Evolutionary conservation across 2,113 vertebrate species (phyloP).

Genomic region (Podocnemis expansa): DNA sequence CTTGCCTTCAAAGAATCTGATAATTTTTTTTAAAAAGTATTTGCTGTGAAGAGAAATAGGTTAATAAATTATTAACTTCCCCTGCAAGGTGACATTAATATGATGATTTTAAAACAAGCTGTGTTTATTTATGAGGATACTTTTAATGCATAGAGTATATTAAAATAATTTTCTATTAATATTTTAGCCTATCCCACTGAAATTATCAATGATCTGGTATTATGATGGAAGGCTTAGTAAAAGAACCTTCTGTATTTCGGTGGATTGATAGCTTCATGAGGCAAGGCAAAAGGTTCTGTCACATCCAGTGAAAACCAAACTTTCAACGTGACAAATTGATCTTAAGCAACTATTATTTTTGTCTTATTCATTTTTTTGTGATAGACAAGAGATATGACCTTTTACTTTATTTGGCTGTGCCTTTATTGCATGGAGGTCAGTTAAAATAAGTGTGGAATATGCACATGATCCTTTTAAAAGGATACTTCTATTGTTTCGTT

Average conservation of each 20-base stretch:
- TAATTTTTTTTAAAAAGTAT: background rate
- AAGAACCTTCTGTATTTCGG: background rate
- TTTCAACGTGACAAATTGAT: background rate
- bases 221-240: background rate
- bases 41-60: background rate
- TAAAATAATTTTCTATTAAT: background rate
- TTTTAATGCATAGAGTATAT: background rate
- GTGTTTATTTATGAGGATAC: background rate
- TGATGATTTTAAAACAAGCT: background rate
- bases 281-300: background rate
- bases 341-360: background rate
- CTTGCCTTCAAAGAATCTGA: background rate
- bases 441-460: background rate
- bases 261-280: background rate
- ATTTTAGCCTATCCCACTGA: background rate
- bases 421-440: too few relatives aligned
- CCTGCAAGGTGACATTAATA: background rate
- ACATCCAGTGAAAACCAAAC: background rate
- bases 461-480: background rate
- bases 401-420: background rate
- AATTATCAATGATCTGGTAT: background rate
- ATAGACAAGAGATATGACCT: background rate
- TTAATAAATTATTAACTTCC: background rate
- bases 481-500: background rate
- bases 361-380: background rate